Conservation (phyloP, 2,888 invertebrate species). For the Drosophila recens region DNA sequence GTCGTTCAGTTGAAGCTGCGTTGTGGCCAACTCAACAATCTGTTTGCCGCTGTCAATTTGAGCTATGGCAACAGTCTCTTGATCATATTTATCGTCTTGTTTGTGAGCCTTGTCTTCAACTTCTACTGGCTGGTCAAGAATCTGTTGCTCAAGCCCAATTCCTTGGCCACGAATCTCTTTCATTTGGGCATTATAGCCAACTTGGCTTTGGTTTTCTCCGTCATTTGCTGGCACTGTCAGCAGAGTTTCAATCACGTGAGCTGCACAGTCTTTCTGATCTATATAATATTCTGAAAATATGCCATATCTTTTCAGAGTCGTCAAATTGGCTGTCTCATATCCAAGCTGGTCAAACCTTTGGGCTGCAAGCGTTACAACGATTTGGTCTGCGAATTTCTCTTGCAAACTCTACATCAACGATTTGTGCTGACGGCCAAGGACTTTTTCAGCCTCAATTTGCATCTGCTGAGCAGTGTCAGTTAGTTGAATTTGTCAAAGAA, state of each 20-base stretch:
- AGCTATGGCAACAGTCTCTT: conserved; percentile 81
- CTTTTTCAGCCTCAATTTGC: conserved; percentile 83
- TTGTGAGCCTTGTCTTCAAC: conserved; percentile 79
- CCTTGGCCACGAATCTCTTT: conserved; percentile 24
- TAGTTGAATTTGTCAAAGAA: background rate
- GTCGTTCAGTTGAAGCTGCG: conserved; percentile 68
- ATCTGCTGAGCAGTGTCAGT: conserved; percentile 83
- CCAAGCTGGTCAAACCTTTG: conserved; percentile 81
- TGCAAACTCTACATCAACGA: conserved; percentile 84
- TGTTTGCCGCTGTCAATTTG: conserved; percentile 67
- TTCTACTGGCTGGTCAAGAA: conserved; percentile 75
- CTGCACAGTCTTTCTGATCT: fast-evolving
- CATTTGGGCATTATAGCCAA: conserved; percentile 56
- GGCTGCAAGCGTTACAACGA: conserved; percentile 83
- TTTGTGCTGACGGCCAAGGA: conserved; percentile 84
- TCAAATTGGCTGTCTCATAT: conserved; percentile 83
- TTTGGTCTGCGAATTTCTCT: conserved; percentile 82
- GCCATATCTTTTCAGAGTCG: conserved; percentile 74
- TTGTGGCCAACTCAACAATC: conserved; percentile 71
- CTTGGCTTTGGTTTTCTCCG: conserved; percentile 54
- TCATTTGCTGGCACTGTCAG: conserved; percentile 81
- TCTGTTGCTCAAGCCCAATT: conserved; percentile 15
- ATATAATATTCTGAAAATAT: background rate
- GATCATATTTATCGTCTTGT: conserved; percentile 73
- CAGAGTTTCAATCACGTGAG: conserved; percentile 76